Conservation (phyloP, 2,113 vertebrate species). For the Pantherophis guttatus region DNA sequence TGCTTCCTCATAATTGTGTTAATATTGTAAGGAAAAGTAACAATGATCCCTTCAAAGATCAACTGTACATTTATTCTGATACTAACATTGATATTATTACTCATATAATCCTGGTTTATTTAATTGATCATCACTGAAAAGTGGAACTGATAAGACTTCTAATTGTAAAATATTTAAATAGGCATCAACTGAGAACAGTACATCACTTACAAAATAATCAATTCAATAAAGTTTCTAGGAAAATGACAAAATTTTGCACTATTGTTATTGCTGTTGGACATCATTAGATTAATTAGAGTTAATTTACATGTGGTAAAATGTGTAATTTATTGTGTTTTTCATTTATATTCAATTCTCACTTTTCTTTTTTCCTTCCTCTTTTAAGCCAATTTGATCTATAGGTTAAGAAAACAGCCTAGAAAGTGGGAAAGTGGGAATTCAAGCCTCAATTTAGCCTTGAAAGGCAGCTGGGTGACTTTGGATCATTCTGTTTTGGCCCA, state of each 20-base stretch:
- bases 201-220: background rate
- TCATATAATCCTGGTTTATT: background rate
- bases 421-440: background rate
- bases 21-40: background rate
- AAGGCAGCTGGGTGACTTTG: background rate
- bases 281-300: background rate
- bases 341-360: background rate
- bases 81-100: background rate
- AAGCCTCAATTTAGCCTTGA: background rate
- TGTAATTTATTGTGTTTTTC: background rate
- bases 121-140: background rate
- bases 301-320: background rate
- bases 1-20: background rate
- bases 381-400: background rate
- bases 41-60: background rate
- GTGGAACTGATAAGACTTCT: background rate
- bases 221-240: background rate
- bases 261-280: background rate
- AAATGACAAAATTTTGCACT: background rate
- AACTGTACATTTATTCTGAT: background rate
- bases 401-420: background rate
- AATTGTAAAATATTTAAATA: background rate
- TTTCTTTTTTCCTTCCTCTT: background rate
- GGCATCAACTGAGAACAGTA: background rate
- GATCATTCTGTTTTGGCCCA: background rate